phyloP scores from a whole-genome alignment of 35 echinoderm and acorn worm species.

The Lytechinus pictus region DNA sequence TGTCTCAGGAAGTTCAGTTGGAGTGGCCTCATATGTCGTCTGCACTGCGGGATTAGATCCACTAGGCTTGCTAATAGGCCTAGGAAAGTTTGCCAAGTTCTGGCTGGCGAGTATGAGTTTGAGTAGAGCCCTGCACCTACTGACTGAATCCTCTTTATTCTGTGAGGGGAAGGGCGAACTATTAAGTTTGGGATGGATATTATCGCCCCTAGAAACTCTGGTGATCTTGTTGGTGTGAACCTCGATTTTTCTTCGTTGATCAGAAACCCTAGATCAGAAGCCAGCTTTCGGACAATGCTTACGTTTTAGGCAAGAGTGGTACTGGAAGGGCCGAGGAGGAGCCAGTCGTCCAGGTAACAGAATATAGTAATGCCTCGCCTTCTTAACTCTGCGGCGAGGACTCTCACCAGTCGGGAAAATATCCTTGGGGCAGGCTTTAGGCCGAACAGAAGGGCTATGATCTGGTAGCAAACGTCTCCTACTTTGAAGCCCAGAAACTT shows the following conservation, averaged over 20 bases:
- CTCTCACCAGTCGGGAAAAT: background rate
- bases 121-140: background rate
- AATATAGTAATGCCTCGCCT: no score
- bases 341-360: no score
- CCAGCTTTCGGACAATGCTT: no score
- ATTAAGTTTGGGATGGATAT: background rate
- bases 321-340: no score
- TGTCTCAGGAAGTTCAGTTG: conserved; percentile 56
- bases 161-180: background rate
- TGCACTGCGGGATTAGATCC: conserved; percentile 48
- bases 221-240: conserved; percentile 11
- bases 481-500: no score
- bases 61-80: conserved; percentile 66
- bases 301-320: no score
- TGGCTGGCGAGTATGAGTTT: background rate
- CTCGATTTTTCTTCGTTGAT: conserved; percentile 55
- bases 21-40: conserved; percentile 55
- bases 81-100: conserved; percentile 42
- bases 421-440: conserved; percentile 28
- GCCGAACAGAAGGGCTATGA: conserved; percentile 37
- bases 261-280: background rate
- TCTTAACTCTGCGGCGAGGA: no score
- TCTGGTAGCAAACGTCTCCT: no score
- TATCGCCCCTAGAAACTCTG: conserved; percentile 38
- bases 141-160: background rate